Conservation (phyloP, 1,140 invertebrate genomes). For the Gryllus bimaculatus region DNA sequence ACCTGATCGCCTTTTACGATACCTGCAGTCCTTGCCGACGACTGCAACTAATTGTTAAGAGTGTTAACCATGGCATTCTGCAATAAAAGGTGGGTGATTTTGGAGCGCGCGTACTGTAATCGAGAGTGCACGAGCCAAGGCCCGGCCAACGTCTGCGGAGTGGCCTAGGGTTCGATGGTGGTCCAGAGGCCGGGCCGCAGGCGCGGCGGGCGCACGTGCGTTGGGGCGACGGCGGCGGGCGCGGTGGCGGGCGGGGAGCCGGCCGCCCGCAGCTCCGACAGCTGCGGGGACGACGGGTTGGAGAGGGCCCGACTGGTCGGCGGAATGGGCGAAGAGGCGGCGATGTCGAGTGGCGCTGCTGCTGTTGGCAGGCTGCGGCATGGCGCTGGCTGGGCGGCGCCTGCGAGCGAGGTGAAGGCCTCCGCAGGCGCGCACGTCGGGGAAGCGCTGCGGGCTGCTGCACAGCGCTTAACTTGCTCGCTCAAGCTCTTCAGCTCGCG, state of each 20-base stretch:
- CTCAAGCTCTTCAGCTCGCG: constrained; percentile 39
- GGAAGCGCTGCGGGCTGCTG: constrained; percentile 19
- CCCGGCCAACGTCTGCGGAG: no score
- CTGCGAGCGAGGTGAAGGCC: neutral
- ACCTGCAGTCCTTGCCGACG: no score
- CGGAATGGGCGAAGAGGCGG: constrained; percentile 55
- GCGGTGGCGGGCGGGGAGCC: neutral
- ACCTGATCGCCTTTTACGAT: no score
- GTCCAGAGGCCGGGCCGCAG: constrained; percentile 21
- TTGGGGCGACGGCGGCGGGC: constrained; percentile 21
- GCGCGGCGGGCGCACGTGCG: constrained; percentile 23
- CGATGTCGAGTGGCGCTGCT: constrained; percentile 34
- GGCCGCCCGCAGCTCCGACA: neutral
- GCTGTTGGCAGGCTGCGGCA: constrained; percentile 29
- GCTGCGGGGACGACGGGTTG: constrained; percentile 55
- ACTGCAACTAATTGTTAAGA: no score
- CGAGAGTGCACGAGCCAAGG: no score
- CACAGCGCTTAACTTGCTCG: constrained; percentile 37
- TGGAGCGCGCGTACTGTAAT: no score
- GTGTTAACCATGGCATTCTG: no score
- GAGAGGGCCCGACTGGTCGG: constrained; percentile 62
- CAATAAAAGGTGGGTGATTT: no score
- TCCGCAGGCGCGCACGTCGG: constrained; percentile 16
- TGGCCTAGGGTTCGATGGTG: neutral
- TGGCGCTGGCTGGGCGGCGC: constrained; percentile 33